These are phyloP conservation scores for Sinocyclocheilus rhinocerous DNA, from an alignment of 2,113 vertebrate species.

Conservation along the genomic window DNA sequence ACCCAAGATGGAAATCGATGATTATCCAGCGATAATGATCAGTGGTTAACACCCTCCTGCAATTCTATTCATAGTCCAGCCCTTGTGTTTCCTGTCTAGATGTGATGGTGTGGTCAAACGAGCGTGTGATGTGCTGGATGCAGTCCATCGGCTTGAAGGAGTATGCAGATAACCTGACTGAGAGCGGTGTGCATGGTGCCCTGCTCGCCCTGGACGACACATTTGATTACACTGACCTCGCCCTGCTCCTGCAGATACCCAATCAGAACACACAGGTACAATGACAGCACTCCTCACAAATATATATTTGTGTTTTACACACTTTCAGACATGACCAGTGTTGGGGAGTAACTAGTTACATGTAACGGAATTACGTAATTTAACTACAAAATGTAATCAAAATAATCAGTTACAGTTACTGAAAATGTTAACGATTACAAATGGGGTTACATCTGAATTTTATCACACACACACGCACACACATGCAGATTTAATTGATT, in stretches of 20 bases:
- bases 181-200: slow-evolving; percentile 91
- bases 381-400: too few relatives aligned
- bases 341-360: too few relatives aligned
- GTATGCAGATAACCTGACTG: slow-evolving; percentile 86
- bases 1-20: neutral
- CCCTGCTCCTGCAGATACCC: slow-evolving; percentile 90
- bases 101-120: slow-evolving; percentile 95
- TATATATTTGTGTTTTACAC: neutral
- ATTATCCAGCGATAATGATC: neutral
- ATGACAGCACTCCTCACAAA: neutral
- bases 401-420: too few relatives aligned
- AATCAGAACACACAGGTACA: slow-evolving; percentile 89
- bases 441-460: too few relatives aligned
- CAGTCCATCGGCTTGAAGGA: slow-evolving; percentile 89
- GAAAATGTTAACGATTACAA: too few relatives aligned
- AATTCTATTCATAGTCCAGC: neutral
- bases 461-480: too few relatives aligned
- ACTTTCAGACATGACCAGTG: neutral
- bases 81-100: slow-evolving; percentile 69
- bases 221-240: slow-evolving; percentile 90
- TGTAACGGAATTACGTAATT: too few relatives aligned
- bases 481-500: too few relatives aligned
- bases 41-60: neutral
- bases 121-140: slow-evolving; percentile 92
- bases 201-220: slow-evolving; percentile 90